Conservation (phyloP, 2,797 vertebrate genomes). For the Pteropus rufus region DNA sequence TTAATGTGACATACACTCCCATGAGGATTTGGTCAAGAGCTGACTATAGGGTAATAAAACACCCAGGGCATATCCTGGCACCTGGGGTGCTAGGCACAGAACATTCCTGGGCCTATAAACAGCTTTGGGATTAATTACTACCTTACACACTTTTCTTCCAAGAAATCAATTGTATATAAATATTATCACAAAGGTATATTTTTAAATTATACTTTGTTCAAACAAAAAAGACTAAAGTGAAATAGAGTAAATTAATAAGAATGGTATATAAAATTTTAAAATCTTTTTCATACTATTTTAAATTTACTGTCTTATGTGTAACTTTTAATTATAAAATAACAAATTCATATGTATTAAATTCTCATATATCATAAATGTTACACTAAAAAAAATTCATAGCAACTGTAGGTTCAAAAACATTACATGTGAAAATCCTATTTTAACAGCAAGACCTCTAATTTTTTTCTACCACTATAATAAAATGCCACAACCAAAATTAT, state of each 20-base stretch:
- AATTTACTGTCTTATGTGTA: background rate
- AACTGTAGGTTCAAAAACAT: background rate
- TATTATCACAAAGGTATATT: slow-evolving; percentile 12
- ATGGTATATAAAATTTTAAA: background rate
- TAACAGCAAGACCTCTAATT: background rate
- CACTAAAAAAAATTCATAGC: background rate
- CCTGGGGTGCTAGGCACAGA: background rate
- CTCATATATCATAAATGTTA: background rate
- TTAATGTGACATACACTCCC: background rate
- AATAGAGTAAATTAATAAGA: slow-evolving; percentile 28
- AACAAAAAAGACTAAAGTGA: slow-evolving; percentile 9
- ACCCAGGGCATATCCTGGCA: background rate
- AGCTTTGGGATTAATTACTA: background rate
- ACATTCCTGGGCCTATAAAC: background rate
- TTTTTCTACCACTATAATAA: slow-evolving; percentile 21
- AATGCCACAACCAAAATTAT: slow-evolving; percentile 17
- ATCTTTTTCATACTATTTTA: background rate
- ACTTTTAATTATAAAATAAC: slow-evolving; percentile 23
- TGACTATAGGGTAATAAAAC: slow-evolving; percentile 27
- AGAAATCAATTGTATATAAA: slow-evolving; percentile 46
- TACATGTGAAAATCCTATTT: background rate
- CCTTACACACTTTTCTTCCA: background rate
- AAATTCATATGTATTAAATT: background rate
- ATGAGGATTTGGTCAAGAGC: background rate
- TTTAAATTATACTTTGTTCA: slow-evolving; percentile 30